Evolutionary conservation across 2,113 vertebrate genomes (phyloP).

Genomic region (Oryzias curvinotus): DNA sequence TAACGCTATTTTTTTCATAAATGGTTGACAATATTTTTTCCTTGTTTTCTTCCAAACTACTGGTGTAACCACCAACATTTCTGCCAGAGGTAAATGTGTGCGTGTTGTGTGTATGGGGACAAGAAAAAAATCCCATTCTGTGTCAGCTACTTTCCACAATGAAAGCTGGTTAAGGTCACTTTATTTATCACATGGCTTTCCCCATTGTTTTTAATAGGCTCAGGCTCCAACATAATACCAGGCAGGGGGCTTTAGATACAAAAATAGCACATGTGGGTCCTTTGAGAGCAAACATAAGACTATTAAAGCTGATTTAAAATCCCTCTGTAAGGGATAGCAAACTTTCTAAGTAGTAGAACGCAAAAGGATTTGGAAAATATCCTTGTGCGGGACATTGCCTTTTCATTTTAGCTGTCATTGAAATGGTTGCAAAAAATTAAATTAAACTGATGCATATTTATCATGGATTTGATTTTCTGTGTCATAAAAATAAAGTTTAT

Average conservation of each 20-base stretch:
- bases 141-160: conserved; percentile 12
- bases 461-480: background rate
- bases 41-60: background rate
- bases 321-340: conserved; percentile 39
- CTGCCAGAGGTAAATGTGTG: background rate
- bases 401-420: conserved; percentile 40
- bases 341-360: conserved; percentile 38
- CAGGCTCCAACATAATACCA: conserved; percentile 16
- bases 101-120: background rate
- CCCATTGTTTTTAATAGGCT: conserved; percentile 33
- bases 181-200: conserved; percentile 42
- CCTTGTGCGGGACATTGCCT: conserved; percentile 33
- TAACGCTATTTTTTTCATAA: too few relatives aligned
- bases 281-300: conserved; percentile 52
- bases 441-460: too few relatives aligned
- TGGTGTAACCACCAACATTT: background rate
- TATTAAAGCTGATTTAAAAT: conserved; percentile 46
- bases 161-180: conserved; percentile 30
- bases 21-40: too few relatives aligned
- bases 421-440: conserved; percentile 7
- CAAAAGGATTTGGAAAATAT: conserved; percentile 48
- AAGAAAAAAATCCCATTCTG: background rate
- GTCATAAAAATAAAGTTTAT: background rate
- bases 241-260: conserved; percentile 33
- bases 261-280: conserved; percentile 34